Base-by-base conservation (phyloP, 2,113 vertebrate genomes). In the Echinops telfairi region DNA sequence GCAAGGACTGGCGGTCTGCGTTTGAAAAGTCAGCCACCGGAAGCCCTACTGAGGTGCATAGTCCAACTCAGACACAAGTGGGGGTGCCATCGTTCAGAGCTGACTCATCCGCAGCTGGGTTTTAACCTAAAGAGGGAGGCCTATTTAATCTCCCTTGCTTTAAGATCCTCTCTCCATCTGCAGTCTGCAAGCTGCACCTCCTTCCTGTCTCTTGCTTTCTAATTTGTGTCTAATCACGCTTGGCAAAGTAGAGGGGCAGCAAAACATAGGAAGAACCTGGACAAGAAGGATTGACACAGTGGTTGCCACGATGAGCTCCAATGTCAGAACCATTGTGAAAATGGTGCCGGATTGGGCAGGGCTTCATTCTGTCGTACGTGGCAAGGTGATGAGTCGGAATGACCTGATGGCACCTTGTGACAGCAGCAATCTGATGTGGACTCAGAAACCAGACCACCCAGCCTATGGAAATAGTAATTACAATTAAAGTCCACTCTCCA, bases 401-500 rank as follows among this genome's bases (percentile, higher is more conserved):
- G 9, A 10, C 6, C 47, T 11, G 9, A 53, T 53, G 47, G 10
- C 47, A 10, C 47, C 47, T 53, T 2, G 47, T 2, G 47, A 10
- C 47, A 53, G 47, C 47, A 53, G 47, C 47, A 62, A 60, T 64
- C n/a, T 38, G 4, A 10, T 16, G 4, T 27, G 66, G 64, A 38
- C 23, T 87, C 78, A 40, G 33, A 89, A 89, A 14, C 71, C 47
- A 93, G 40, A 80, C 33, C 29, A 82, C 75, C 58, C 78, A 57
- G 6, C 33, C 70, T 36, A 38, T 47, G 66, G 91, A 85, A 89
- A 78, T 80, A 76, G 25, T 76, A 76, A 29, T 70, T 88, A 77
- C 87, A 92, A 73, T 81, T 38, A 66, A 66, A 66, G 64, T 6
- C 92, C 89, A 83, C n/a, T 15, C 64, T 31, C 73, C 80, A 14